Evolutionary conservation across 2,888 invertebrate species (phyloP), one percentile per base, ranked within the genome.

Genomic region (Ophion costatus): DNA sequence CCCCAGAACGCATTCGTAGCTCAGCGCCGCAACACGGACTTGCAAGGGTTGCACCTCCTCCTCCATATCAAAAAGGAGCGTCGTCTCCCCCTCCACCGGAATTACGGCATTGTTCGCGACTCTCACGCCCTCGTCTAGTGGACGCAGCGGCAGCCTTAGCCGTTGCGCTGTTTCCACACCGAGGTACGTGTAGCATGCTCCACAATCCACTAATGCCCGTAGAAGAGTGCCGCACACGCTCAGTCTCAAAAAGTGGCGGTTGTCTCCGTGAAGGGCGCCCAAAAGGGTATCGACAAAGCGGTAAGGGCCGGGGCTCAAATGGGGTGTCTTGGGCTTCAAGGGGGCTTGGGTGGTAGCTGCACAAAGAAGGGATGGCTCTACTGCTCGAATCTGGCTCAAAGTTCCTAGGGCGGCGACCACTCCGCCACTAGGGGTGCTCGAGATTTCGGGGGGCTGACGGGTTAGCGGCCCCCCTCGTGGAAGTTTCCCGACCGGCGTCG

Each of bases 1-100:
- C 1, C 67, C 69, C 5, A 77, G 59, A 0, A 77, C 61, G 3
- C 77, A 77, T 0, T 69, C 69, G 17, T 69, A 77, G 1, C 69
- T 45, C 11, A 33, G 24, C 24, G 24, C 24, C 24, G 24, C 24
- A 24, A 24, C 24, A 24, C 24, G 24, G 24, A 24, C 24, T 24
- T 24, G 24, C 24, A 24, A 24, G 24, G 24, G 24, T 24, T 1
- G 24, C 1, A 2, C 24, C 24, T 24, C 24, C 24, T n/a, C n/a
- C 24, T 24, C 24, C 24, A 24, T 24, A 2, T 24, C 24, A 4
- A 33, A 77, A n/a, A n/a, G n/a, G n/a, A n/a, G n/a, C n/a, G 42
- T 67, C 1, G 67, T 14, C 9, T 57, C 10, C 17, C n/a, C 4
- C 0, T 9, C 0, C 1, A 45, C 0, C 7, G 29, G 24, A 0